Percentiles rank a stretch among this genome's conserved stretches.
phyloP scores from a whole-genome alignment of 2,113 vertebrate species.

The Maccullochella peelii region DNA sequence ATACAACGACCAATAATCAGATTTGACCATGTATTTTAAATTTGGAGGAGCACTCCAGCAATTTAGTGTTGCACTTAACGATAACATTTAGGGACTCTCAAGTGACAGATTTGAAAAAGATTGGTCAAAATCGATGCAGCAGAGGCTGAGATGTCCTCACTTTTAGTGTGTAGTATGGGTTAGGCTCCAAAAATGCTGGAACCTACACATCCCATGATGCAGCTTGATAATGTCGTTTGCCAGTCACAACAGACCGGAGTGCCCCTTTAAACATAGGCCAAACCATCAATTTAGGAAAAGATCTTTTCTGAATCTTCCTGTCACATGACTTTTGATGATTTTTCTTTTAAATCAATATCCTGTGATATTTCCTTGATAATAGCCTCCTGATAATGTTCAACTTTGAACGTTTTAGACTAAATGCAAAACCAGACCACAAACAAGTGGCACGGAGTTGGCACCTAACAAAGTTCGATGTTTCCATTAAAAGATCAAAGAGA shows the following conservation, averaged over 20 bases:
- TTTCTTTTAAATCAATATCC: not conserved
- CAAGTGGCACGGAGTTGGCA: not conserved
- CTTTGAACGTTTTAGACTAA: conserved; percentile 19
- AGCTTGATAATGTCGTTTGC: not conserved
- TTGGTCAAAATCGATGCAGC: not conserved
- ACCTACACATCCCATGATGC: not conserved
- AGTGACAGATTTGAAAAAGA: not conserved
- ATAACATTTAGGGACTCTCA: not conserved
- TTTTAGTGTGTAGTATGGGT: not conserved
- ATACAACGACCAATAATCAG: not conserved
- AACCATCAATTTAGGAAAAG: not conserved
- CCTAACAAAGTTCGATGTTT: conserved; percentile 53
- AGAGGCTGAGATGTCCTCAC: not conserved
- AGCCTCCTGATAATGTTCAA: not conserved
- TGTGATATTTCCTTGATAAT: not conserved
- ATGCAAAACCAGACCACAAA: conserved; percentile 3
- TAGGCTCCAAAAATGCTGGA: not conserved
- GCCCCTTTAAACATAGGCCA: not conserved
- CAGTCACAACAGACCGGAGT: too few species aligned
- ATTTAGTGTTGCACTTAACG: too few species aligned
- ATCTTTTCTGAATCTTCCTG: not conserved
- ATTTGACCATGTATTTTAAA: not conserved
- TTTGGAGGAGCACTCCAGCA: not conserved
- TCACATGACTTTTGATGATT: not conserved
- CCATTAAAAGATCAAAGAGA: conserved; percentile 55